phyloP scores from a whole-genome alignment of 2,113 vertebrate species.

The Entomyzon cyanotis region DNA sequence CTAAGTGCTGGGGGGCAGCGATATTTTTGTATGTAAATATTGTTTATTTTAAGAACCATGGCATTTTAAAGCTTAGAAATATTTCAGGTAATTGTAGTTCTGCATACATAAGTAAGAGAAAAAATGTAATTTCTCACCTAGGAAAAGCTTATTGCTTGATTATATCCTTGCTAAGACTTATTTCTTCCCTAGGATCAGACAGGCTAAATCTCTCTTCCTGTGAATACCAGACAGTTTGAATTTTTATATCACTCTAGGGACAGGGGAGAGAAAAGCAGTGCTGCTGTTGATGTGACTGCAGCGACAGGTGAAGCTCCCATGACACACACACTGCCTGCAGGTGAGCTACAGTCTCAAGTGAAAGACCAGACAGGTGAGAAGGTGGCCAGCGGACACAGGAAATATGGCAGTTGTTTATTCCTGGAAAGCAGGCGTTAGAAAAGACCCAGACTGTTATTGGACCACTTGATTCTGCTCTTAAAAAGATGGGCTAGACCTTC shows the following conservation, averaged over 20 bases:
- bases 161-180: neutral
- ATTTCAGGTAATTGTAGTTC: neutral
- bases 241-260: neutral
- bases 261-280: neutral
- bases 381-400: fast-evolving
- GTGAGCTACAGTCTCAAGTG: fast-evolving
- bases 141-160: neutral
- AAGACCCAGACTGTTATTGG: neutral
- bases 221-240: neutral
- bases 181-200: neutral
- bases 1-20: neutral
- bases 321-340: neutral
- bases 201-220: neutral
- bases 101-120: neutral
- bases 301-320: neutral
- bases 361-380: neutral
- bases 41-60: neutral
- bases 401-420: neutral
- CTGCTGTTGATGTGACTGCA: neutral
- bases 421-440: neutral
- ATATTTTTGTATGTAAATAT: neutral
- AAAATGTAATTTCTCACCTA: neutral
- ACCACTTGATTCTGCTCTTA: neutral
- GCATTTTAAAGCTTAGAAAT: neutral
- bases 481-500: neutral